phyloP scores from a whole-genome alignment of 2,888 invertebrate genomes.

The Crepidodera aurea region DNA sequence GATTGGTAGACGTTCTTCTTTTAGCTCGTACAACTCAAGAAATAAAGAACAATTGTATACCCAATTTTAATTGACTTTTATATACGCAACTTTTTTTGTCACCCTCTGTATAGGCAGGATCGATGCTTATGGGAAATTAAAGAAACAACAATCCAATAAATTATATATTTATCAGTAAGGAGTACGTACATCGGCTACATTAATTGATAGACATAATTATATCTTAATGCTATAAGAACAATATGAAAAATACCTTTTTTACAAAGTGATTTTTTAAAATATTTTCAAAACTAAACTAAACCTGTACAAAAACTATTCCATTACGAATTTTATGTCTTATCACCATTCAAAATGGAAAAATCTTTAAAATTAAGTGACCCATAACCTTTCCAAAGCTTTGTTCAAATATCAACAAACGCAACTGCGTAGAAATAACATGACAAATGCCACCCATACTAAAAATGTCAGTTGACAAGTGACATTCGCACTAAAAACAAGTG shows the following conservation, averaged over 20 bases:
- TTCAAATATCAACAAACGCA: no score
- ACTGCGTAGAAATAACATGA: no score
- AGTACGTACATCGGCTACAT: constrained; percentile 14
- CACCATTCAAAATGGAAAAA: constrained; percentile 24
- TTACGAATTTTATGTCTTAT: constrained; percentile 38
- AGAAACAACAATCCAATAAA: constrained; percentile 24
- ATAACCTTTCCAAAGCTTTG: neutral
- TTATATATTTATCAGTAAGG: constrained; percentile 21
- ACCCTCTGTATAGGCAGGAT: no score
- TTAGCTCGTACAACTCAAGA: no score
- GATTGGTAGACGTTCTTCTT: no score
- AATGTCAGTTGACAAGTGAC: no score
- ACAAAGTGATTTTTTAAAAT: constrained; percentile 24
- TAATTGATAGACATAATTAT: neutral
- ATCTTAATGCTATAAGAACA: constrained; percentile 36
- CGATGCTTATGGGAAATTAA: no score
- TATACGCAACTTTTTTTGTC: no score
- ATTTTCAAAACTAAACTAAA: constrained; percentile 39
- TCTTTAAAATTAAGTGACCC: constrained; percentile 11
- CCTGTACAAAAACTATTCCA: constrained; percentile 46
- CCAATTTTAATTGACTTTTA: no score
- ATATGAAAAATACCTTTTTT: constrained; percentile 42
- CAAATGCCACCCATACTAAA: no score
- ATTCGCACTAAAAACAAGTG: no score
- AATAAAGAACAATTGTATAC: no score